Percentiles rank a stretch among this genome's conserved stretches.
Evolutionary conservation across 2,888 invertebrate species (phyloP).

Genomic region (Choreutis nemorana): DNA sequence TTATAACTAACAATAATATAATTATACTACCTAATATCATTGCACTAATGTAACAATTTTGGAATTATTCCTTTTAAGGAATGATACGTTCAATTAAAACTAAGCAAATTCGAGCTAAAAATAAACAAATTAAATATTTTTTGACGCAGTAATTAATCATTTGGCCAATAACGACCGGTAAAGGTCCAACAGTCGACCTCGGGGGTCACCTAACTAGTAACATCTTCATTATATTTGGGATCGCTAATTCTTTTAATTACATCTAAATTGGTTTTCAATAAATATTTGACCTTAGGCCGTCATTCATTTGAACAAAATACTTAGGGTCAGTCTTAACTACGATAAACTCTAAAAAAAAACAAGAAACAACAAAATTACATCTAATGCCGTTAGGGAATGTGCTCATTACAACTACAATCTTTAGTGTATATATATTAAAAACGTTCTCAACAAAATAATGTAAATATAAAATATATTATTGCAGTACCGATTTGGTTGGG

Average conservation of each 20-base stretch:
- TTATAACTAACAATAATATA: too few species aligned
- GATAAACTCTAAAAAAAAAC: conserved; percentile 57
- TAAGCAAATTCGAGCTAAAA: conserved; percentile 56
- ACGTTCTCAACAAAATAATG: conserved; percentile 45
- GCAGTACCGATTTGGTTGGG: conserved; percentile 64
- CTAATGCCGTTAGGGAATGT: conserved; percentile 61
- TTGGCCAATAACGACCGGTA: too few species aligned
- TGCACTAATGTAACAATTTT: conserved; percentile 54
- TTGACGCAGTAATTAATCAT: too few species aligned
- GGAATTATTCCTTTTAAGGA: conserved; percentile 58
- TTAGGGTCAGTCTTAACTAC: conserved; percentile 62
- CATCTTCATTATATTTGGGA: too few species aligned
- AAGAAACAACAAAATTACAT: conserved; percentile 56
- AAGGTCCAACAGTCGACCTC: too few species aligned
- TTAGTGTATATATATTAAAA: conserved; percentile 52
- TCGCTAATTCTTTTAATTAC: too few species aligned
- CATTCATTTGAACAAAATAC: too few species aligned
- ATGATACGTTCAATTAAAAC: conserved; percentile 47
- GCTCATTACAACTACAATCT: conserved; percentile 50
- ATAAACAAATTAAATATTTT: too few species aligned
- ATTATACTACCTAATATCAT: conserved; percentile 60
- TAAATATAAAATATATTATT: conserved; percentile 56
- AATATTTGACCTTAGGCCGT: too few species aligned
- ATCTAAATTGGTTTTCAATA: too few species aligned
- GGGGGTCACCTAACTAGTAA: too few species aligned